phyloP scores from a whole-genome alignment of 2,888 invertebrate species.

The Lasioglossum zephyrum region DNA sequence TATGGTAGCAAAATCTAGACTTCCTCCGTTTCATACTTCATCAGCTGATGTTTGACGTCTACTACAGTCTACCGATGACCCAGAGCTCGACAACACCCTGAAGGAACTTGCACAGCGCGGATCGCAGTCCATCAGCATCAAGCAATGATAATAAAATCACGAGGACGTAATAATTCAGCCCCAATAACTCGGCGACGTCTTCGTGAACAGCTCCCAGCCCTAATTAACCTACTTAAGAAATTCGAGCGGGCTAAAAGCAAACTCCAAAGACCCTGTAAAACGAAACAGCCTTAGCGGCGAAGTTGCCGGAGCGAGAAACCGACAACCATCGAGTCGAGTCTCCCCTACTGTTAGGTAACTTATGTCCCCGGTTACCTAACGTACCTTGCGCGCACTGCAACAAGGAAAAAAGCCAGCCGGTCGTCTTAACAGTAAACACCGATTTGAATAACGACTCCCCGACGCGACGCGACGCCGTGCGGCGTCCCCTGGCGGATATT shows the following conservation, averaged over 20 bases:
- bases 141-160: neutral
- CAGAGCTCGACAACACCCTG: neutral
- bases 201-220: neutral
- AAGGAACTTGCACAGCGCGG: neutral
- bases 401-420: neutral
- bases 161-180: neutral
- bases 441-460: neutral
- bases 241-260: neutral
- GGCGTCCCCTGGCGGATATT: neutral
- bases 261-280: neutral
- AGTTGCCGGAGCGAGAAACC: neutral
- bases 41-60: neutral
- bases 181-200: neutral
- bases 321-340: neutral
- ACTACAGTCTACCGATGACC: neutral
- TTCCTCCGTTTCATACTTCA: too few species aligned
- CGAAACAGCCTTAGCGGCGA: neutral
- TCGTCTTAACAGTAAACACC: neutral
- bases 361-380: constrained; percentile 3
- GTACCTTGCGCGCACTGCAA: neutral
- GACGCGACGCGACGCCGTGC: neutral
- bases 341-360: neutral
- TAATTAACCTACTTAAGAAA: neutral
- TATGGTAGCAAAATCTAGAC: neutral
- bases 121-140: neutral